phyloP scores from a whole-genome alignment of 35 echinoderm and acorn worm species.

The Hemicentrotus pulcherrimus region DNA sequence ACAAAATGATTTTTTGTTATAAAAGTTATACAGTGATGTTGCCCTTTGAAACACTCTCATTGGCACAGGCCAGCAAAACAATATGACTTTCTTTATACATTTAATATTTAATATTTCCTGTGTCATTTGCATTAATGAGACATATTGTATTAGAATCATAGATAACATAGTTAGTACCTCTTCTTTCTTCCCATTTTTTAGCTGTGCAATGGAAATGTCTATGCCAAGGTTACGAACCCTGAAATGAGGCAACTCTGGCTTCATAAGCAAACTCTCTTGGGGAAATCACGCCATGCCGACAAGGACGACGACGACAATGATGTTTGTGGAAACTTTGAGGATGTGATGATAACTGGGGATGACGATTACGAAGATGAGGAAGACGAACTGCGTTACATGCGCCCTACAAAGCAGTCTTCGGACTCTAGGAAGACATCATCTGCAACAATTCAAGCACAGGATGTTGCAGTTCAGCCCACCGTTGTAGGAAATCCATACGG shows the following conservation, averaged over 20 bases:
- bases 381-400: background rate
- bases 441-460: background rate
- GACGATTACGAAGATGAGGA: constrained; percentile 32
- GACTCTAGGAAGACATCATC: background rate
- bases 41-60: too few relatives aligned
- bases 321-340: constrained; percentile 6
- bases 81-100: too few relatives aligned
- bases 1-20: too few relatives aligned
- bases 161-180: background rate
- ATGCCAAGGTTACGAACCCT: constrained; percentile 39
- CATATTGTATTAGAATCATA: too few relatives aligned
- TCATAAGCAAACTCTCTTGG: constrained; percentile 5
- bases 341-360: background rate
- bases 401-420: background rate
- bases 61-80: too few relatives aligned
- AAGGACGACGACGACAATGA: constrained; percentile 28
- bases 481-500: background rate
- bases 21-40: too few relatives aligned
- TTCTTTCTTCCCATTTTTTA: background rate
- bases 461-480: background rate
- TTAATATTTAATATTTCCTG: too few relatives aligned
- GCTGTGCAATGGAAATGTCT: constrained; percentile 63
- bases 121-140: too few relatives aligned
- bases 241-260: constrained; percentile 55
- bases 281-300: background rate